Conservation (phyloP, 2,797 vertebrate genomes). For the Anas capensis region DNA sequence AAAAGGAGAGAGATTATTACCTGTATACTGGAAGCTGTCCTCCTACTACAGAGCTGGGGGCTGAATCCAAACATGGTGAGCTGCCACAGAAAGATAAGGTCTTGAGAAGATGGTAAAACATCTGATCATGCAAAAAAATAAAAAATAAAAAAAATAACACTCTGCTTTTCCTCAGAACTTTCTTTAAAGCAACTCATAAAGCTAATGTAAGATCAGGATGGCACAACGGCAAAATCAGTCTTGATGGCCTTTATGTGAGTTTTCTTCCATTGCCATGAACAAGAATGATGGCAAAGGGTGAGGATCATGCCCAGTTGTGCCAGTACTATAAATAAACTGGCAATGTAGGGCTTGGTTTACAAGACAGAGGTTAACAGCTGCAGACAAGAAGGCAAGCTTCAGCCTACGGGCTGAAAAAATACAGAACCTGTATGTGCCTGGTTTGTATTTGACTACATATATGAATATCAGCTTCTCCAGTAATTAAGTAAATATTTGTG, state of each 20-base stretch:
- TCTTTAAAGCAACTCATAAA: not conserved
- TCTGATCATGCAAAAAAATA: not conserved
- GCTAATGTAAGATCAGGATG: not conserved
- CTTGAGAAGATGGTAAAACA: not conserved
- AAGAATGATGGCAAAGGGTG: not conserved
- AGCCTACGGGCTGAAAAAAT: not conserved
- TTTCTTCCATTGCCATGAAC: not conserved
- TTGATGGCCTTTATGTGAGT: not conserved
- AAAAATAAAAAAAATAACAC: not conserved
- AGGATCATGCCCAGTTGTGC: not conserved
- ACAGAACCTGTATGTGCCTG: not conserved
- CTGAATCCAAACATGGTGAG: not conserved
- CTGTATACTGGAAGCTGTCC: not conserved
- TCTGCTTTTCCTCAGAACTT: not conserved
- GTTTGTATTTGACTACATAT: not conserved
- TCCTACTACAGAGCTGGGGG: not conserved
- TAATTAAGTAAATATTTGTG: not conserved
- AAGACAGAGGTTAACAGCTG: not conserved
- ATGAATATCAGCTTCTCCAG: not conserved
- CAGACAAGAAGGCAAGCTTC: not conserved
- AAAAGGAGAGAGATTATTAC: conserved; percentile 3
- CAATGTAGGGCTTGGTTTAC: not conserved
- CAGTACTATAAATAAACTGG: not conserved
- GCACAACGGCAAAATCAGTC: not conserved
- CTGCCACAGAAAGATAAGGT: not conserved